These are phyloP conservation scores for Cossypha heuglini DNA, from an alignment of 2,797 vertebrate species.

Conservation along the genomic window DNA sequence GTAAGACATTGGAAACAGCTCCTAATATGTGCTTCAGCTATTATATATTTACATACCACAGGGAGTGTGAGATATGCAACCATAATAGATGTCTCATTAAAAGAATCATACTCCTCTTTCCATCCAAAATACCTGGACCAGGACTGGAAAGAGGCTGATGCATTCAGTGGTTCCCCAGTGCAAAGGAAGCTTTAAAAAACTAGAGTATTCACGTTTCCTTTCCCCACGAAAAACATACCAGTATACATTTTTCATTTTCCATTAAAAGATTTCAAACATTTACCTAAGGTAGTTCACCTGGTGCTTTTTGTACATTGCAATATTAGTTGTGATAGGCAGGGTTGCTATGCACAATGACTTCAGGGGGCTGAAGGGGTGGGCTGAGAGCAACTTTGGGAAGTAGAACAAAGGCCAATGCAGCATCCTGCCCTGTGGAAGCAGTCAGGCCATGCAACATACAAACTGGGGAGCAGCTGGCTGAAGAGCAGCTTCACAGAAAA, in stretches of 20 bases:
- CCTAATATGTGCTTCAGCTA: neutral
- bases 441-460: fast-evolving
- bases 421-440: neutral
- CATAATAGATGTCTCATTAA: neutral
- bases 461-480: neutral
- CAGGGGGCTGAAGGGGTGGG: neutral
- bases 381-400: neutral
- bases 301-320: neutral
- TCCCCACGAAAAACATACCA: neutral
- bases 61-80: neutral
- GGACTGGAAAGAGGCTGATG: neutral
- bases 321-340: neutral
- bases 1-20: conserved; percentile 13
- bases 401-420: neutral
- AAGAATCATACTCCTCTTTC: neutral
- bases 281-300: neutral
- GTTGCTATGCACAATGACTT: neutral
- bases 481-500: neutral
- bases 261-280: neutral
- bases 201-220: fast-evolving
- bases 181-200: fast-evolving
- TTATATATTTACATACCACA: neutral
- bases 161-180: neutral
- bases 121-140: neutral
- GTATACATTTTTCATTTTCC: neutral